Evolutionary conservation across 2,888 invertebrate species (phyloP), one percentile per base, ranked within the genome.

Genomic region (Lasioglossum calceatum): DNA sequence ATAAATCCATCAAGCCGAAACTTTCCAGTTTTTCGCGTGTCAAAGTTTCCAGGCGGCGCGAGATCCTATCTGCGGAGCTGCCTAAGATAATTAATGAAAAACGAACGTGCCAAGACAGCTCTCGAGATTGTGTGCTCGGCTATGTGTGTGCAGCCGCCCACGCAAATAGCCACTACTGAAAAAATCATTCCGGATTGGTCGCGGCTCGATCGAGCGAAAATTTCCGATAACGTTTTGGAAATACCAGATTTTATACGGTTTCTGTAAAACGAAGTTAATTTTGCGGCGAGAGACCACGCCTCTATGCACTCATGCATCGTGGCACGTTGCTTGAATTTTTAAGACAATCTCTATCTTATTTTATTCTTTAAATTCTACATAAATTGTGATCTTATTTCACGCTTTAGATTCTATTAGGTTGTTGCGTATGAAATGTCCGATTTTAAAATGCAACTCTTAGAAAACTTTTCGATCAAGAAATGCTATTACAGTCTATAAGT

Each of bases 71-170:
- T 81, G 54, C 36, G 74, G 80, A 86, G 80, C 74, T 81, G 86
- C 84, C 86, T 80, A 84, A 83, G 78, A 73, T 88, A 89, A 88
- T 89, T 89, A 89, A 84, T 86, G 84, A 85, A 89, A 89, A 89
- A 72, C 44, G 81, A 82, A 86, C 82, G 74, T 81, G 81, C 64
- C 82, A 42, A 67, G 87, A 84, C 67, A 83, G 82, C 77, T 50
- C 61, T 39, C 61, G 81, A 77, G 72, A 79, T 84, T 23, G 54
- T 58, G 81, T 72, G 61, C 71, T 77, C 23, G 75, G 67, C 19
- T 81, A 44, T 27, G 61, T 61, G 61, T 61, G 4, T 73, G 70
- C 77, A 86, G 71, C 84, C 85, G 82, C 88, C 88, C 82, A 89
- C 87, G 79, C 81, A 70, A 54, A 77, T 61, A 67, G 36, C 77